A percentile compares a stretch with the other conserved stretches of the same genome.
These are phyloP conservation scores for Drosophila kurseongensis DNA, from an alignment of 1,140 invertebrate species.

Conservation along the genomic window DNA sequence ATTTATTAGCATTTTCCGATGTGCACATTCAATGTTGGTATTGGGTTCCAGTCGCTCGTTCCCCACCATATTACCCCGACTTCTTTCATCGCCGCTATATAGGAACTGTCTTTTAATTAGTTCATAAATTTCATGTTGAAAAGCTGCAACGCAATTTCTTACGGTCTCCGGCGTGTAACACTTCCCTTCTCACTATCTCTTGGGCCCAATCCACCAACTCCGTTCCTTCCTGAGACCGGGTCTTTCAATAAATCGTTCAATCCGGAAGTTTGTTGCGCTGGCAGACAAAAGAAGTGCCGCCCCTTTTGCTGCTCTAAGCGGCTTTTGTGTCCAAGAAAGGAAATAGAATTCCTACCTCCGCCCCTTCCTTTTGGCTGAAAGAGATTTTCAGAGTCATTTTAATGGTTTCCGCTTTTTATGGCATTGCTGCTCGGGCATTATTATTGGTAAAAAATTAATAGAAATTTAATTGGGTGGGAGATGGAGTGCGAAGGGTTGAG, in stretches of 20 bases:
- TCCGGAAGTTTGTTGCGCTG: constrained; percentile 69
- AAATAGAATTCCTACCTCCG: constrained; percentile 61
- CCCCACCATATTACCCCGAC: not conserved
- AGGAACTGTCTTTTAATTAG: constrained; percentile 62
- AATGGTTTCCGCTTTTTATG: constrained; percentile 79
- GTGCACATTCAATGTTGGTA: constrained; percentile 30
- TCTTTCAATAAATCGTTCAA: constrained; percentile 52
- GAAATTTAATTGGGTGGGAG: constrained; percentile 72
- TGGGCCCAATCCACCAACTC: not conserved
- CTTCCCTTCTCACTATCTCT: constrained; percentile 21
- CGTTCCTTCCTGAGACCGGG: constrained; percentile 3
- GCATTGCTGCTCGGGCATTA: constrained; percentile 51
- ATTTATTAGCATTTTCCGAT: not conserved
- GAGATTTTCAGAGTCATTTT: constrained; percentile 66
- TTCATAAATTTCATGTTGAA: constrained; percentile 52
- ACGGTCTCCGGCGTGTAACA: constrained; percentile 17
- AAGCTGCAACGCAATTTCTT: constrained; percentile 53
- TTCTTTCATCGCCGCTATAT: constrained; percentile 29
- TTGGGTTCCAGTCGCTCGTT: constrained; percentile 43
- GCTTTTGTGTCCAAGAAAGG: constrained; percentile 76
- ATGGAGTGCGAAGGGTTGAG: not conserved
- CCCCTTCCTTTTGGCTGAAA: constrained; percentile 20
- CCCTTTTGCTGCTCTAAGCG: constrained; percentile 50
- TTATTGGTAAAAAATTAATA: constrained; percentile 72
- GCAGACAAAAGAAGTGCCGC: constrained; percentile 59